Evolutionary conservation across 2,888 invertebrate species (phyloP), one percentile per base, ranked within the genome.

Genomic region (Choreutis nemorana): DNA sequence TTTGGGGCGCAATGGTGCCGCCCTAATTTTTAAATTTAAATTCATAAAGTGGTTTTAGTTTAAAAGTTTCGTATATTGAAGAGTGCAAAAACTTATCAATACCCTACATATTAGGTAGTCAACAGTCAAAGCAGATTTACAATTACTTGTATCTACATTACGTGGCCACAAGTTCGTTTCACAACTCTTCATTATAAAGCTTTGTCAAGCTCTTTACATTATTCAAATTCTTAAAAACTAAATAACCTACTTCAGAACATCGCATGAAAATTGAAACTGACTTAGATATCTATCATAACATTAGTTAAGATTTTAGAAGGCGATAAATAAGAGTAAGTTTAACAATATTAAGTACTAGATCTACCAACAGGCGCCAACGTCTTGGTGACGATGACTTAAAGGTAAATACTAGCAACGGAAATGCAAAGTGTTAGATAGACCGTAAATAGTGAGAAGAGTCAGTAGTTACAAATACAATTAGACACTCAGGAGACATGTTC

Each of bases 181-280:
- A 78, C 78, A 78, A 77, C 77, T 66, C 78, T 73, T 67, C 62
- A 59, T 65, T 62, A 75, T 78, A 78, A 78, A 78, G 78, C 77
- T 75, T 75, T 52, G 56, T 67, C 61, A 78, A 78, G 78, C 78
- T 78, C 78, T 62, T 78, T 71, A 75, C 61, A 70, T 70, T 70
- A 70, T 54, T 61, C 46, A 58, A 54, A 26, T 11, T 23, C 12
- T 12, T 4, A 11, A 26, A 14, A 26, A 48, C 48, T 58, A 54
- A 52, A 48, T 62, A 61, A 37, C 49, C 52, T 66, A 62, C 52
- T 45, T 50, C n/a, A n/a, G n/a, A n/a, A 51, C 46, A 40, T 49
- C 50, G 35, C 45, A 44, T 46, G 54, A 55, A 50, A 56, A 55
- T 61, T 55, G 49, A 59, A 60, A 55, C 48, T 34, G 48, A 44